These are phyloP conservation scores for Oasisia sp. DNA, from an alignment of 2,888 invertebrate species.

Conservation along the genomic window DNA sequence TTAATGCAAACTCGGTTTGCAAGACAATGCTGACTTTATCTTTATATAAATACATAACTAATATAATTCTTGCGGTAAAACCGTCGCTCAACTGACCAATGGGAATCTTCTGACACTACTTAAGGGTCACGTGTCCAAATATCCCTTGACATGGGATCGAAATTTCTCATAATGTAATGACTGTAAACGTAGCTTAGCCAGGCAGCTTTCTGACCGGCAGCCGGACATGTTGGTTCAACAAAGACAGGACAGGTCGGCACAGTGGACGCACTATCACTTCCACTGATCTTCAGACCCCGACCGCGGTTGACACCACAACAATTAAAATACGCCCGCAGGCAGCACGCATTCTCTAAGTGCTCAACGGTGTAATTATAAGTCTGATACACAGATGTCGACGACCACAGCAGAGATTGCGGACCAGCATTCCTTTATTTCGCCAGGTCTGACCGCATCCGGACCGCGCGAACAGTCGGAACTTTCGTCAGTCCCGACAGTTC, in stretches of 20 bases:
- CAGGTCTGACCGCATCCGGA: background rate
- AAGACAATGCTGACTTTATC: no score
- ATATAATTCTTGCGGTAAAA: no score
- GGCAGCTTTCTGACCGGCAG: no score
- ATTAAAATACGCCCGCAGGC: background rate
- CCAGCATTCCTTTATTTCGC: conserved; percentile 6
- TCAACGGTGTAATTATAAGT: background rate
- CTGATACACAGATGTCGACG: background rate
- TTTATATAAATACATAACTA: no score
- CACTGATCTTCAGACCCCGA: background rate
- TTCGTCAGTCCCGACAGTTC: background rate
- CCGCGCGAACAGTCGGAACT: background rate
- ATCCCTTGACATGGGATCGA: no score
- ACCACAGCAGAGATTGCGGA: background rate
- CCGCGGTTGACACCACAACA: background rate
- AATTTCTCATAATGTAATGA: no score
- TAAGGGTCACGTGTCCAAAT: no score
- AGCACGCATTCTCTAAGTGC: background rate
- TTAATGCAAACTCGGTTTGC: no score
- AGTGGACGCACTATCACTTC: background rate
- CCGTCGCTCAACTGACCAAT: no score
- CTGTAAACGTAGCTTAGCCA: no score
- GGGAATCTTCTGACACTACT: no score
- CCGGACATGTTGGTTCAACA: background rate
- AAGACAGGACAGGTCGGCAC: background rate